phyloP scores from a whole-genome alignment of 1,140 invertebrate genomes.

The Sycophila sp. region DNA sequence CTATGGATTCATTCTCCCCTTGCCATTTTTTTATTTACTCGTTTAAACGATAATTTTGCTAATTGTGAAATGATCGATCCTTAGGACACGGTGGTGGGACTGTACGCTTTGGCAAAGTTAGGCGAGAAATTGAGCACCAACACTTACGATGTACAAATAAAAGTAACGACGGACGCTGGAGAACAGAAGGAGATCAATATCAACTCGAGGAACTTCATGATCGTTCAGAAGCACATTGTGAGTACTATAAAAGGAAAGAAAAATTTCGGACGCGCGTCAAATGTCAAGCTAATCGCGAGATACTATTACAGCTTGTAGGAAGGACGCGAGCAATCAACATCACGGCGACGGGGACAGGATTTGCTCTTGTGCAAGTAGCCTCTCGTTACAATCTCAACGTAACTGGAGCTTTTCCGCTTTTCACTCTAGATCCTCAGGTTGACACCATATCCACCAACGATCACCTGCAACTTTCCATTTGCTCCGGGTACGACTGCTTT shows the following conservation, averaged over 20 bases:
- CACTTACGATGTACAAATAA: slow-evolving; percentile 69
- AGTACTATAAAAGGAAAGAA: too few relatives aligned
- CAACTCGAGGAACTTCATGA: slow-evolving; percentile 76
- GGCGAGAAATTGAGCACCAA: slow-evolving; percentile 71
- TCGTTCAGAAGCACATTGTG: slow-evolving; percentile 79
- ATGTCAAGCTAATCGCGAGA: neutral
- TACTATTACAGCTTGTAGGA: slow-evolving; percentile 34
- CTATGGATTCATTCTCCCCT: too few relatives aligned
- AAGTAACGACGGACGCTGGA: slow-evolving; percentile 68
- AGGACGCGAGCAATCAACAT: slow-evolving; percentile 71
- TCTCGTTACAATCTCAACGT: slow-evolving; percentile 89
- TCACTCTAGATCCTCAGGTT: slow-evolving; percentile 88
- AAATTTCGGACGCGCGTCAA: neutral
- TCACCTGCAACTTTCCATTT: slow-evolving; percentile 87
- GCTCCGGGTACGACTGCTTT: slow-evolving; percentile 73
- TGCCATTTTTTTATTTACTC: neutral
- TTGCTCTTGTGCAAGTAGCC: slow-evolving; percentile 85
- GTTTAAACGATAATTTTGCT: neutral
- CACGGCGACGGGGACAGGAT: slow-evolving; percentile 81
- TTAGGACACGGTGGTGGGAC: slow-evolving; percentile 79
- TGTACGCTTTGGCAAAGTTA: slow-evolving; percentile 77
- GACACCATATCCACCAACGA: slow-evolving; percentile 85
- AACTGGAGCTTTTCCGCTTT: slow-evolving; percentile 88
- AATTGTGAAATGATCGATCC: too few relatives aligned
- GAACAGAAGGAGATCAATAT: slow-evolving; percentile 74